Conservation (phyloP, 2,113 vertebrate genomes). For the Todiramphus chloris region DNA sequence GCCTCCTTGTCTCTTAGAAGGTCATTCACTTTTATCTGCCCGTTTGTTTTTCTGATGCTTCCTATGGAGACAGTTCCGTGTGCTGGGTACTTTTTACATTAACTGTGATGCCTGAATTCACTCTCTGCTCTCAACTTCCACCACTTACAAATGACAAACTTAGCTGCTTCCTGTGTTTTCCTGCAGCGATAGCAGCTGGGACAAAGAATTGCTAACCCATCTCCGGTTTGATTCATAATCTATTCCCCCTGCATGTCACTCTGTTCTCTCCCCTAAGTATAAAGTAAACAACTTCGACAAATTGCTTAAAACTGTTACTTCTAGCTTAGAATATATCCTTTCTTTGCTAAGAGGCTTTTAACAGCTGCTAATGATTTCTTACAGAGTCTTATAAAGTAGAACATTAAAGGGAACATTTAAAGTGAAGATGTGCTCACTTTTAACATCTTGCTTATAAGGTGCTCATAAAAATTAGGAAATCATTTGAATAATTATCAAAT, state of each 20-base stretch:
- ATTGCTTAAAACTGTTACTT: background rate
- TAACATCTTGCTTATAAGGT: background rate
- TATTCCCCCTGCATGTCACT: background rate
- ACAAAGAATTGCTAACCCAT: background rate
- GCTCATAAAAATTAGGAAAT: background rate
- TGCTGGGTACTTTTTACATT: background rate
- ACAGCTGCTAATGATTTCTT: background rate
- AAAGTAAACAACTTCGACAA: background rate
- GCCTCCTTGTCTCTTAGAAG: background rate
- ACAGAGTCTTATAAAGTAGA: background rate
- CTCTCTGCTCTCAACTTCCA: background rate
- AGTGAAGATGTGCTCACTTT: background rate
- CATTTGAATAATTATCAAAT: background rate
- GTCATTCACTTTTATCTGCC: background rate
- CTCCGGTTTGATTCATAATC: background rate
- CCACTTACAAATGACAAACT: background rate
- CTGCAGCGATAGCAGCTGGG: background rate
- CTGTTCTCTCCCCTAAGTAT: background rate
- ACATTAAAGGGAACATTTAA: background rate
- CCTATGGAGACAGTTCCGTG: background rate
- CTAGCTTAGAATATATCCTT: background rate
- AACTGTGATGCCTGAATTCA: background rate
- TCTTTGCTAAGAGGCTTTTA: background rate
- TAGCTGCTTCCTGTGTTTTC: background rate
- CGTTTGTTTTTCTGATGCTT: background rate